Percentiles rank a stretch among this genome's conserved stretches.
phyloP scores from a whole-genome alignment of 30 jellyfish, hydroid and myxozoan species.

The Sanderia malayensis region DNA sequence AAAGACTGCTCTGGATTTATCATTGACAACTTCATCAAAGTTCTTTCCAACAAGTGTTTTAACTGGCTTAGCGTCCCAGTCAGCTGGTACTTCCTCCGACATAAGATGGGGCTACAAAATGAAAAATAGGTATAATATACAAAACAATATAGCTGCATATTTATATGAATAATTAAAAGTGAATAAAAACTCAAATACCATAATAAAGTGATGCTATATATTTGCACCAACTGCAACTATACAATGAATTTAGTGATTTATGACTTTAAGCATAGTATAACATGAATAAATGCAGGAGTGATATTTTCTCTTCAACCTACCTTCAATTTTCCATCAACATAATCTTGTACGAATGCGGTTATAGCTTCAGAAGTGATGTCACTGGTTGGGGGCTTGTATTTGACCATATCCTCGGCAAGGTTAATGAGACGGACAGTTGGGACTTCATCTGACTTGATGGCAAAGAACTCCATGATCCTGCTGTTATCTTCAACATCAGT shows the following conservation, averaged over 20 bases:
- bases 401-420: conserved; percentile 91
- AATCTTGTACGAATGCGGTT: conserved; percentile 66
- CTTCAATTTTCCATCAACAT: conserved; percentile 81
- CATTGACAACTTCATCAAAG: conserved; percentile 85
- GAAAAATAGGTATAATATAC: neutral
- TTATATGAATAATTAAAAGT: too few species aligned
- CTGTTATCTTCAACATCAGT: conserved; percentile 91
- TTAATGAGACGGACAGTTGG: conserved; percentile 89
- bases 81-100: conserved; percentile 95
- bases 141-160: too few species aligned
- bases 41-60: conserved; percentile 96
- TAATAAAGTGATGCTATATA: too few species aligned
- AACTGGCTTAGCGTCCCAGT: conserved; percentile 95
- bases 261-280: too few species aligned
- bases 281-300: too few species aligned
- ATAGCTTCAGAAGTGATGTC: conserved; percentile 69
- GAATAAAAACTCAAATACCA: too few species aligned
- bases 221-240: too few species aligned
- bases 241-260: too few species aligned
- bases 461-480: conserved; percentile 97
- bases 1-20: conserved; percentile 65
- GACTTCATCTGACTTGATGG: conserved; percentile 83
- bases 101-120: conserved; percentile 74
- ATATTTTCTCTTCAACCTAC: neutral
- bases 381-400: conserved; percentile 81